Percentiles rank a stretch among this genome's conserved stretches.
These are phyloP conservation scores for Corythucha ciliata DNA, from an alignment of 2,888 invertebrate genomes.

Conservation along the genomic window DNA sequence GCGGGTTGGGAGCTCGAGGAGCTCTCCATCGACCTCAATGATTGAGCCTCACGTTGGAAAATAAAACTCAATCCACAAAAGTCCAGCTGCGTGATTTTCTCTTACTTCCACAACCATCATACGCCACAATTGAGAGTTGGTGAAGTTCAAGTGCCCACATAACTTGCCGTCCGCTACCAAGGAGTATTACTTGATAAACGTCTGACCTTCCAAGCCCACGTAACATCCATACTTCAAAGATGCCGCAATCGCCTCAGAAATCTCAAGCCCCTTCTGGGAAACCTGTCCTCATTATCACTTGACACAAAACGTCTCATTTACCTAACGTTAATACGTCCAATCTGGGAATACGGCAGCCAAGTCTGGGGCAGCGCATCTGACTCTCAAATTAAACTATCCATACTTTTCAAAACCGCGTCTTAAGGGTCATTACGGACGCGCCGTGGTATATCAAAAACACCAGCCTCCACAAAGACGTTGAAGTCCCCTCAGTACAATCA, in stretches of 20 bases:
- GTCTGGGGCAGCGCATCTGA: too few relatives aligned
- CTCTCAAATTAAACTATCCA: too few relatives aligned
- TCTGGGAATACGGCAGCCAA: conserved; percentile 9
- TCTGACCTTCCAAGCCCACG: neutral
- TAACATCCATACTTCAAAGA: neutral
- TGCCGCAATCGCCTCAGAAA: too few relatives aligned
- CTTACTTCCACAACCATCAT: conserved; percentile 2
- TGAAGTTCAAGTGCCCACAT: neutral
- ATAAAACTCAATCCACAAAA: conserved; percentile 11
- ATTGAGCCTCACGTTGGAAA: neutral
- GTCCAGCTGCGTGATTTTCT: conserved; percentile 2
- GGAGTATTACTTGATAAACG: conserved; percentile 9
- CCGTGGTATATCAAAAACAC: conserved; percentile 4
- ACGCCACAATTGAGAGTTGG: neutral
- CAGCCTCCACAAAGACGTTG: conserved; percentile 1
- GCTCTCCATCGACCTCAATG: neutral
- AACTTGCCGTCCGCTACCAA: neutral
- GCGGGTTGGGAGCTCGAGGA: too few relatives aligned
- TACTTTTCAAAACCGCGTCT: too few relatives aligned
- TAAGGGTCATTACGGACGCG: too few relatives aligned
- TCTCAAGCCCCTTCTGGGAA: neutral
- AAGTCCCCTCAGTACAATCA: conserved; percentile 4
- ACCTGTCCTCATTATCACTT: too few relatives aligned
- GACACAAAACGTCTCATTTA: too few relatives aligned
- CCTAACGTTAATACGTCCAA: conserved; percentile 4